Conservation (phyloP, 1,140 invertebrate species). For the Ditylenchus dipsaci region DNA sequence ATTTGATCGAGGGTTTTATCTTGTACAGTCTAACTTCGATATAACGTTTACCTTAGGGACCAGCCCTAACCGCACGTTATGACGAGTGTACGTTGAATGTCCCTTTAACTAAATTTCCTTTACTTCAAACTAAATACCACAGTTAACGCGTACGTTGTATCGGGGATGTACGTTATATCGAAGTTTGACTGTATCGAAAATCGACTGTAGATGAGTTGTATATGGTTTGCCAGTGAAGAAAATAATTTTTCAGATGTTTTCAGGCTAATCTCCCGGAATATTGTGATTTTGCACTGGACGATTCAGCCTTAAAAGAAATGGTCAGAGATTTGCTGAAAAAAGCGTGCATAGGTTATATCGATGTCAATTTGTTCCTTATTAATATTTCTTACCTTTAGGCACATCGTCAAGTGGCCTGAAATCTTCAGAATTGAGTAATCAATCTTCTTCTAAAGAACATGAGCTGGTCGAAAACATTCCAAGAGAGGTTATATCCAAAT, state of each 20-base stretch:
- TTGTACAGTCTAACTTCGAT: too few species aligned
- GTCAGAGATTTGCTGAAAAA: slow-evolving; percentile 40
- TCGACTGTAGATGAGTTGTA: too few species aligned
- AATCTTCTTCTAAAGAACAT: background rate
- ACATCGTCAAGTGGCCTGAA: background rate
- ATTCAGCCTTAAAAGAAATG: slow-evolving; percentile 37
- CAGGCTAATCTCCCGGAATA: slow-evolving; percentile 48
- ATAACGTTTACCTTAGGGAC: too few species aligned
- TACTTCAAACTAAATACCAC: too few species aligned
- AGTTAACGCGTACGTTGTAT: too few species aligned
- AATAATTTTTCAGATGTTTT: slow-evolving; percentile 13
- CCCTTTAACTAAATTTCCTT: too few species aligned
- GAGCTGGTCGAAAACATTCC: background rate
- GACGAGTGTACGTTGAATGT: too few species aligned
- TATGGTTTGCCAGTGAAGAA: too few species aligned
- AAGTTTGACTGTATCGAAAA: too few species aligned
- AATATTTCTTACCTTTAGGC: background rate
- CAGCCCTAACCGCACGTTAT: too few species aligned
- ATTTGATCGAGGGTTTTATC: too few species aligned
- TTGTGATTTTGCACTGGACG: slow-evolving; percentile 38
- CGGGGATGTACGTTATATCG: too few species aligned
- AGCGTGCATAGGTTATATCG: background rate
- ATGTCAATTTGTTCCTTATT: background rate
- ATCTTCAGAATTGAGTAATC: background rate
- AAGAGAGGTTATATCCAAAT: background rate